Base-by-base conservation (phyloP, 2,797 vertebrate species). In the Coendou prehensilis region DNA sequence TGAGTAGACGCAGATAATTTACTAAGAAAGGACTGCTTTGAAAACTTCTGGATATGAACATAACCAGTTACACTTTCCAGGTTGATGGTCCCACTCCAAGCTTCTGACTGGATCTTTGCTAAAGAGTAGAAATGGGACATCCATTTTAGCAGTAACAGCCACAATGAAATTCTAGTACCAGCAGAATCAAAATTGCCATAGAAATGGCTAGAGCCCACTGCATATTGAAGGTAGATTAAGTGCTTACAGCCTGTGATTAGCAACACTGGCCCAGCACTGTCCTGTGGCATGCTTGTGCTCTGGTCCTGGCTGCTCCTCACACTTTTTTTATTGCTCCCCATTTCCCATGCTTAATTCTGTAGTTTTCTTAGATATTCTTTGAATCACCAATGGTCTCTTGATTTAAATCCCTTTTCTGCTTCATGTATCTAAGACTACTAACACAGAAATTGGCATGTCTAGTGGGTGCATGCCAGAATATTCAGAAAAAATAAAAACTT, bases 161-260 rank as follows among this genome's bases (percentile, higher is more conserved):
- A 15, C 28, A 63, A 4, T 67, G n/a, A 75, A 75, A 56, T 76
- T 47, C 41, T 73, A 92, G 47, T 4, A 33, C 7, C 26, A 83
- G 18, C 13, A 50, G 37, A 33, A 33, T 64, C 22, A 83, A 30
- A 69, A 83, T 61, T 37, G 11, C 20, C 67, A 13, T 37, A 57
- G 14, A 11, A 73, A 45, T 33, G 47, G 63, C 61, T 50, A 63
- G 50, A 69, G 5, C 18, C 15, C 22, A 41, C 8, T 10, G 1
- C 0, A 0, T 37, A 20, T 56, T 47, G 26, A 63, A 28, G 56
- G 2, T 15, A 50, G 6, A 10, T 13, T 22, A 50, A 47, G 2
- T 1, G 8, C 30, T 22, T 41, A 59, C 1, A 69, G 10, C 17
- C 10, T 50, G 0, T 41, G 13, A 71, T 30, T 9, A 26, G 0